Evolutionary conservation across 2,888 invertebrate genomes (phyloP).

Genomic region (Ophonus ardosiacus): DNA sequence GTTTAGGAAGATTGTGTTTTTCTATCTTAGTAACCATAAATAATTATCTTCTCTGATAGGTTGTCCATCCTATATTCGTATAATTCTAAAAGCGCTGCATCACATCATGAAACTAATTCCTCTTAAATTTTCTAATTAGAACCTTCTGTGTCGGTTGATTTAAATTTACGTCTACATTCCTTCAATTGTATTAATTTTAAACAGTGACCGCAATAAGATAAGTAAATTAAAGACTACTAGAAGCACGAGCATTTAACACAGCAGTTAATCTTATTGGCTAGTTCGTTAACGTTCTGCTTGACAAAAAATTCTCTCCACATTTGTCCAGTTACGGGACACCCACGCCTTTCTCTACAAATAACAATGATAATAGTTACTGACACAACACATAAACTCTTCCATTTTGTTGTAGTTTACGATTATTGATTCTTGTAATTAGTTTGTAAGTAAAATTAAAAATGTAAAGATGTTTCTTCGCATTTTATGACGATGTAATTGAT

Average conservation of each 20-base stretch:
- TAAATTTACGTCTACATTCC: neutral
- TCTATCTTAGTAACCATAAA: too few relatives aligned
- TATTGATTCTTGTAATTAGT: slow-evolving; percentile 4
- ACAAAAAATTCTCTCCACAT: slow-evolving; percentile 14
- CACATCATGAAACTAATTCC: too few relatives aligned
- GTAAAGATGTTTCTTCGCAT: neutral
- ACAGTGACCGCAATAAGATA: neutral
- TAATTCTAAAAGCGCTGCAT: too few relatives aligned
- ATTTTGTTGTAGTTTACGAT: slow-evolving; percentile 23
- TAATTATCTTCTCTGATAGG: too few relatives aligned
- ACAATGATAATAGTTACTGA: neutral
- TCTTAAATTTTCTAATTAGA: neutral
- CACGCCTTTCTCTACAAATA: neutral
- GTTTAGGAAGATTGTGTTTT: too few relatives aligned
- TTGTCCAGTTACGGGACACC: slow-evolving; percentile 7
- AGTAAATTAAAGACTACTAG: slow-evolving; percentile 17
- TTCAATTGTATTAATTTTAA: slow-evolving; percentile 1
- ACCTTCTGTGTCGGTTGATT: neutral
- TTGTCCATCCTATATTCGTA: too few relatives aligned
- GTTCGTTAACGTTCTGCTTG: slow-evolving; percentile 9
- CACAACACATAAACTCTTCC: slow-evolving; percentile 4
- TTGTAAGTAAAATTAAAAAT: slow-evolving; percentile 6
- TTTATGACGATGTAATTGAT: neutral
- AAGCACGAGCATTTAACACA: slow-evolving; percentile 19
- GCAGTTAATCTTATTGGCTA: slow-evolving; percentile 26